These are phyloP conservation scores for Anarhynchus alexandrinus DNA, from an alignment of 2,113 vertebrate species.

Conservation along the genomic window DNA sequence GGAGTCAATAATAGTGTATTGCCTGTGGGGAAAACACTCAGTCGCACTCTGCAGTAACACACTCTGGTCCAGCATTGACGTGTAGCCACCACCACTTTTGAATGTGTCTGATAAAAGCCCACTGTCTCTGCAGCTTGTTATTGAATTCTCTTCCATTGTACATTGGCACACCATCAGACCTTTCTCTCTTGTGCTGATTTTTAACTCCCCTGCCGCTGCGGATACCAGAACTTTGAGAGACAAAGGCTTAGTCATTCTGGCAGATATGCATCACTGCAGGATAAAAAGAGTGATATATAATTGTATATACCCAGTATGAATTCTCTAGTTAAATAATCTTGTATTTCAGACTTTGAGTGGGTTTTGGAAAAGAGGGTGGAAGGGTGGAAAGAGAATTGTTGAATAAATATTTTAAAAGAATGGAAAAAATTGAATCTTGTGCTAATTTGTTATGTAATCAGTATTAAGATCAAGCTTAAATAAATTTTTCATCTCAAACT, in stretches of 20 bases:
- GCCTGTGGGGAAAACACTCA: constrained; percentile 79
- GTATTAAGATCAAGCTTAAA: background rate
- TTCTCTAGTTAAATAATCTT: background rate
- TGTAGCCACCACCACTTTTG: constrained; percentile 63
- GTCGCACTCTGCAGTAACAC: constrained; percentile 59
- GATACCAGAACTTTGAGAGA: constrained; percentile 41
- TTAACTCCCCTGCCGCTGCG: constrained; percentile 36
- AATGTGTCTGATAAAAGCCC: constrained; percentile 73
- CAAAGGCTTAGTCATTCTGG: constrained; percentile 51
- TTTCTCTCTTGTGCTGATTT: constrained; percentile 44
- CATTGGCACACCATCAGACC: constrained; percentile 56
- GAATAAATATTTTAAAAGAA: background rate
- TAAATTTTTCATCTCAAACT: background rate
- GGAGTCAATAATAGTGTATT: constrained; percentile 81
- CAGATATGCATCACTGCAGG: constrained; percentile 12
- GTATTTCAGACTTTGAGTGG: background rate
- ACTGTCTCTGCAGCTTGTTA: constrained; percentile 64
- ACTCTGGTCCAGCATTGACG: constrained; percentile 67
- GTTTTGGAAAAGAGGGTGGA: background rate
- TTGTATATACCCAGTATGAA: background rate
- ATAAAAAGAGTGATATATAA: background rate
- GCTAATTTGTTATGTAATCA: background rate
- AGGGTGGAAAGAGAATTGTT: background rate
- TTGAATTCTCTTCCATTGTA: constrained; percentile 67
- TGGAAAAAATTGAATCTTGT: background rate